A percentile compares a stretch with the other conserved stretches of the same genome.
Evolutionary conservation across 2,113 vertebrate genomes (phyloP).

Genomic region (Vicugna pacos): DNA sequence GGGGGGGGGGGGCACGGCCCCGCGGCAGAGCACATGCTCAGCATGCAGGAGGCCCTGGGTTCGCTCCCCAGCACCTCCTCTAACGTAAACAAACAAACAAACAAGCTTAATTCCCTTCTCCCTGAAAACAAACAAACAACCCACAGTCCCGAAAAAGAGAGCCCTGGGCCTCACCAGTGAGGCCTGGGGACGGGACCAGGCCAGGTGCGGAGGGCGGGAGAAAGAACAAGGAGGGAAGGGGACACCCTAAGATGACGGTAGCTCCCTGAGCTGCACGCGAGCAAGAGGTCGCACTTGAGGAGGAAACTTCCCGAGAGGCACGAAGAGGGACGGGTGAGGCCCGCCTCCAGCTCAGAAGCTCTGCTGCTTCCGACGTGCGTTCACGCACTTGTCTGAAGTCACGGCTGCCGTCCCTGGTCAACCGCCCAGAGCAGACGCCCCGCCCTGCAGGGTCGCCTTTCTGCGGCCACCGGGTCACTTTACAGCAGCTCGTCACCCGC

Average conservation of each 20-base stretch:
- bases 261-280: fast-evolving
- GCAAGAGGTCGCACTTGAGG: fast-evolving
- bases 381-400: not conserved
- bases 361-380: not conserved
- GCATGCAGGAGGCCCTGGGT: too few relatives aligned
- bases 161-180: not conserved
- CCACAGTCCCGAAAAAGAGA: too few relatives aligned
- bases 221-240: fast-evolving
- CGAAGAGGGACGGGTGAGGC: not conserved
- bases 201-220: fast-evolving
- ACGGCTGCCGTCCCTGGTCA: not conserved
- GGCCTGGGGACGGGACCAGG: fast-evolving
- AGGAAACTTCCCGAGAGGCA: fast-evolving
- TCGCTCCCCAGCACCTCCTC: too few relatives aligned
- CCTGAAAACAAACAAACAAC: too few relatives aligned
- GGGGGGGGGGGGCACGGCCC: too few relatives aligned
- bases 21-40: too few relatives aligned
- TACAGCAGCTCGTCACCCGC: not conserved
- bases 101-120: too few relatives aligned
- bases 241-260: fast-evolving
- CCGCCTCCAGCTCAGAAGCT: fast-evolving
- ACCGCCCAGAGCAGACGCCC: not conserved
- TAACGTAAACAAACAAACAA: too few relatives aligned
- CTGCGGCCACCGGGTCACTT: not conserved
- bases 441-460: not conserved